Percentiles rank a stretch among this genome's conserved stretches.
These are phyloP conservation scores for Centruroides sculpturatus DNA, from an alignment of 1,140 invertebrate species.

Conservation along the genomic window DNA sequence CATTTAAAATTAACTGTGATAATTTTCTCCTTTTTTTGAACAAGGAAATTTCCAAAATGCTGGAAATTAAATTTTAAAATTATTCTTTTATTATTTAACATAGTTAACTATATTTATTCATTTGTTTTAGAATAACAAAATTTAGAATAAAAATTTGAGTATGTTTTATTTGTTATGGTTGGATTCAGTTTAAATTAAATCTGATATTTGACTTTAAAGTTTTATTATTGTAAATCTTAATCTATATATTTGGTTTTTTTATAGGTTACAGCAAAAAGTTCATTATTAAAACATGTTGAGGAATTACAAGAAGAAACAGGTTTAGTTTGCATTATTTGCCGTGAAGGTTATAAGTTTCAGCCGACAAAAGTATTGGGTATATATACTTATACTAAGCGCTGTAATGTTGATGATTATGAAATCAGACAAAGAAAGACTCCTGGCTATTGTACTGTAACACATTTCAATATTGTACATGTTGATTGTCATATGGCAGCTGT, in stretches of 20 bases:
- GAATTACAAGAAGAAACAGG: conserved; percentile 90
- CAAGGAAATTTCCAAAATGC: too few species aligned
- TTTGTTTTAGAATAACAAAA: too few species aligned
- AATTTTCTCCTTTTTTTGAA: too few species aligned
- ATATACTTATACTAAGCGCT: conserved; percentile 93
- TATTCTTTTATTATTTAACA: too few species aligned
- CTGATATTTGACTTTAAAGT: too few species aligned
- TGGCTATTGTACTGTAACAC: conserved; percentile 82
- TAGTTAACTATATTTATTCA: too few species aligned
- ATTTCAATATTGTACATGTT: conserved; percentile 96
- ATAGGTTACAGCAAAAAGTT: conserved; percentile 39
- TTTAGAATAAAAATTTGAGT: too few species aligned
- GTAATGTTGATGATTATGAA: conserved; percentile 87
- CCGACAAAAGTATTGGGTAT: conserved; percentile 83
- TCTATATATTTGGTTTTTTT: background rate
- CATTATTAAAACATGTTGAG: conserved; percentile 75
- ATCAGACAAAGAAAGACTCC: conserved; percentile 56
- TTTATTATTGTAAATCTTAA: too few species aligned
- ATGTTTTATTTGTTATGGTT: too few species aligned
- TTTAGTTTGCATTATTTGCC: conserved; percentile 92
- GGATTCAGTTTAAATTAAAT: too few species aligned
- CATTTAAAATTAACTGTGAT: too few species aligned
- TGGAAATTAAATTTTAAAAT: too few species aligned
- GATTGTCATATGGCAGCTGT: conserved; percentile 97
- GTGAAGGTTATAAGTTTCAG: conserved; percentile 93